A percentile compares a stretch with the other conserved stretches of the same genome.
Conservation (phyloP, 2,797 vertebrate genomes). For the Sebastes goodei region DNA sequence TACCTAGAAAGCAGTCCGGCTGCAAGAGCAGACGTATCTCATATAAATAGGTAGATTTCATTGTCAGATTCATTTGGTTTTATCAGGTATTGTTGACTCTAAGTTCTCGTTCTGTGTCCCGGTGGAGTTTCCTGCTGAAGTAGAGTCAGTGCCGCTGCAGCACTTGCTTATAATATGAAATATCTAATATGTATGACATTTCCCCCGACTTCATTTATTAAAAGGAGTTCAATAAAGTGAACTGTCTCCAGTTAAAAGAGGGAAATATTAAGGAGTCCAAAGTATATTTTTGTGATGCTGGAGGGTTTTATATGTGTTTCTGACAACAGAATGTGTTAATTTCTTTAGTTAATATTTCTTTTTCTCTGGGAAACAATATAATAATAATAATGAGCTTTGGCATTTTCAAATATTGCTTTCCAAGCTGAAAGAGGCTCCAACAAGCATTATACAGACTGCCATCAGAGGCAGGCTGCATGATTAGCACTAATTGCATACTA, state of each 20-base stretch:
- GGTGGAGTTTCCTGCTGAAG: neutral
- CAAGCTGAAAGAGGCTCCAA: neutral
- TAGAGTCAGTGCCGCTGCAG: neutral
- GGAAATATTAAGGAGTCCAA: constrained; percentile 6
- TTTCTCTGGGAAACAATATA: neutral
- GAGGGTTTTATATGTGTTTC: neutral
- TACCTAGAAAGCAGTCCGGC: neutral
- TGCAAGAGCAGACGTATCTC: neutral
- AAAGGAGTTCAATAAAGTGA: constrained; percentile 25
- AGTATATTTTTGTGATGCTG: neutral
- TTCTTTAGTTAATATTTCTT: neutral
- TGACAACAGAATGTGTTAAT: neutral
- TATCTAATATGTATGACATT: constrained; percentile 29
- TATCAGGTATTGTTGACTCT: constrained; percentile 19
- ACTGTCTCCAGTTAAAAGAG: constrained; percentile 6
- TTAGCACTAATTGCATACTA: neutral
- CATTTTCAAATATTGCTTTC: neutral
- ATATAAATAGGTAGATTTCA: constrained; percentile 13
- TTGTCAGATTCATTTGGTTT: constrained; percentile 26
- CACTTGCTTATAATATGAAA: constrained; percentile 12
- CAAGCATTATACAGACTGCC: neutral
- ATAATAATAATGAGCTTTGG: neutral
- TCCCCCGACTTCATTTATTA: constrained; percentile 17
- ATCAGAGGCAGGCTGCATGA: neutral
- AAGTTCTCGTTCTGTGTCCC: neutral